A percentile compares a stretch with the other conserved stretches of the same genome.
These are phyloP conservation scores for Epizoanthus fatuus DNA, from an alignment of 92 coral and sea anemone species.

Conservation along the genomic window DNA sequence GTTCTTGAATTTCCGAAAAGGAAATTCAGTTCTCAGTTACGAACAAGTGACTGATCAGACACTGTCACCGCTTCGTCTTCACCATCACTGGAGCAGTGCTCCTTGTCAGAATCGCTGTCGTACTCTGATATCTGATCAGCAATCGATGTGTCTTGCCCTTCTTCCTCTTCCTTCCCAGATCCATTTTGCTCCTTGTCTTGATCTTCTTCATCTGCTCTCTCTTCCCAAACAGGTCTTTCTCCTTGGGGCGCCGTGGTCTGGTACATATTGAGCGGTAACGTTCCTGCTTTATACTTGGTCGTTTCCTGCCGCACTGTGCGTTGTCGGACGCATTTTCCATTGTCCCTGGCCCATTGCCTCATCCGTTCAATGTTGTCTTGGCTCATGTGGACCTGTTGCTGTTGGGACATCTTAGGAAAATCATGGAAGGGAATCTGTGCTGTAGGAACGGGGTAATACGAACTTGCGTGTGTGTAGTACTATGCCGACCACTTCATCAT, in stretches of 20 bases:
- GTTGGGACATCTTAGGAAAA: slow-evolving; percentile 47
- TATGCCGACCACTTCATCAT: slow-evolving; percentile 45
- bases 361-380: slow-evolving; percentile 44
- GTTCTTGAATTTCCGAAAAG: too few relatives aligned
- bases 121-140: too few relatives aligned
- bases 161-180: too few relatives aligned
- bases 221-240: slow-evolving; percentile 35
- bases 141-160: too few relatives aligned
- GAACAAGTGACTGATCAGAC: too few relatives aligned
- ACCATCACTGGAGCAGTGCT: too few relatives aligned
- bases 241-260: slow-evolving; percentile 42
- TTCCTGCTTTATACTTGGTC: slow-evolving; percentile 53
- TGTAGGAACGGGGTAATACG: slow-evolving; percentile 49
- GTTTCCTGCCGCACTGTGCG: slow-evolving; percentile 26
- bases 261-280: slow-evolving; percentile 44
- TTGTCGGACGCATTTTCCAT: slow-evolving; percentile 52
- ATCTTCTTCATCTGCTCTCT: not conserved
- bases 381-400: slow-evolving; percentile 38
- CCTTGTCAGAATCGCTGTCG: too few relatives aligned
- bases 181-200: too few relatives aligned
- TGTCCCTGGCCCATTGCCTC: slow-evolving; percentile 49
- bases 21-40: too few relatives aligned
- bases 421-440: slow-evolving; percentile 44
- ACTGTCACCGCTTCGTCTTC: too few relatives aligned
- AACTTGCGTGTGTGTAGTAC: slow-evolving; percentile 43